These are phyloP conservation scores for Masticophis lateralis DNA, from an alignment of 2,797 vertebrate species.

Conservation along the genomic window DNA sequence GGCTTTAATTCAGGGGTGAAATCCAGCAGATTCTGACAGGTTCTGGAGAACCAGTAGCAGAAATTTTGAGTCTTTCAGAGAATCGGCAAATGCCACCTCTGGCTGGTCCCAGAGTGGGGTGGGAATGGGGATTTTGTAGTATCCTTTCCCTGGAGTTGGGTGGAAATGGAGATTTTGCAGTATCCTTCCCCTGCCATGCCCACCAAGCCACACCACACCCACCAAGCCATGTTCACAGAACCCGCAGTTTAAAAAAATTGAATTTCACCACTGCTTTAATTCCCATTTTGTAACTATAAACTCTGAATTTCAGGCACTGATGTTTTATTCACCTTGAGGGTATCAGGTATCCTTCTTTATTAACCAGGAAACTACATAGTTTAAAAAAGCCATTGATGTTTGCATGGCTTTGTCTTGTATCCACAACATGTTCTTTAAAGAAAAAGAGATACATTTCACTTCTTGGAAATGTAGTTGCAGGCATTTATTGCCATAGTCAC, in stretches of 20 bases:
- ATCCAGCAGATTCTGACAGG: no score
- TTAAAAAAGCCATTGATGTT: neutral
- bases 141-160: no score
- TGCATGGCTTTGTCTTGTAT: neutral
- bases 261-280: neutral
- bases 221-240: no score
- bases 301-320: neutral
- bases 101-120: no score
- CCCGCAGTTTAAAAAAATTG: no score
- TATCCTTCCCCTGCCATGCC: no score
- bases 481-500: slow-evolving; percentile 8
- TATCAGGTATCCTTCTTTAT: neutral
- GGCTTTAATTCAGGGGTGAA: neutral
- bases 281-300: neutral
- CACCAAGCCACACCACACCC: no score
- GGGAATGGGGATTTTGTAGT: no score
- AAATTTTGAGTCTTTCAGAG: no score
- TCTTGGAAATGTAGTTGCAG: neutral
- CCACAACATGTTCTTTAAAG: neutral
- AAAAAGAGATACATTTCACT: neutral
- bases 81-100: no score
- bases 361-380: neutral
- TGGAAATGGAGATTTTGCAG: no score
- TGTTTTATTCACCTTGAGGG: neutral
- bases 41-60: no score